A percentile compares a stretch with the other conserved stretches of the same genome.
phyloP scores from a whole-genome alignment of 2,888 invertebrate genomes.

The Iphiclides podalirius region DNA sequence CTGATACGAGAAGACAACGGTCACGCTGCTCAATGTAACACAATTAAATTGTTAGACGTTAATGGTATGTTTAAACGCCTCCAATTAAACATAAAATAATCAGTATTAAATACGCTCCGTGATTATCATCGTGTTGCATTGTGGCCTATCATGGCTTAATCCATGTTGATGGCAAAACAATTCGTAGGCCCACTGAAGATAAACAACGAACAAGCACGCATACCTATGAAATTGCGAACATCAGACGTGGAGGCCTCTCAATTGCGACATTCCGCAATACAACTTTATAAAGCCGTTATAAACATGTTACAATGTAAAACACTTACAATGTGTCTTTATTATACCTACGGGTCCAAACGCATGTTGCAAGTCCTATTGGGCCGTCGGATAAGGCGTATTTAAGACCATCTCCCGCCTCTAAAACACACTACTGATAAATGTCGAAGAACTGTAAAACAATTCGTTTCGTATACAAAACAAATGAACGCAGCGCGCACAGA shows the following conservation, averaged over 20 bases:
- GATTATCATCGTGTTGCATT: too few species aligned
- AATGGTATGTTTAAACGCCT: neutral
- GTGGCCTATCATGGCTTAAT: slow-evolving; percentile 11
- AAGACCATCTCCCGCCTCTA: neutral
- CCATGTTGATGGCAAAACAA: slow-evolving; percentile 5
- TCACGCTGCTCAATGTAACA: slow-evolving; percentile 65
- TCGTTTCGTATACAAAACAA: slow-evolving; percentile 26
- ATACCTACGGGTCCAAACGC: neutral
- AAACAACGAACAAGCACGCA: neutral
- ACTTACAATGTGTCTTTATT: slow-evolving; percentile 5
- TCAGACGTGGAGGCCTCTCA: slow-evolving; percentile 6
- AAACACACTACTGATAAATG: neutral
- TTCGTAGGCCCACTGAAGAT: neutral
- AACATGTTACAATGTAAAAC: slow-evolving; percentile 18
- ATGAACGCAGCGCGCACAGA: slow-evolving; percentile 11
- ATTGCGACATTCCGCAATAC: slow-evolving; percentile 10
- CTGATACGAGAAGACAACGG: slow-evolving; percentile 78
- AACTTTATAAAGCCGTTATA: slow-evolving; percentile 15
- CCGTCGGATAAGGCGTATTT: neutral
- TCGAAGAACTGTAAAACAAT: slow-evolving; percentile 16
- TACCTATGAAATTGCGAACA: slow-evolving; percentile 16
- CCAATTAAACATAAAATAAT: too few species aligned
- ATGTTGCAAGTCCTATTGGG: neutral
- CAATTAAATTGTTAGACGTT: slow-evolving; percentile 22
- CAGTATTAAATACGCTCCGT: too few species aligned